Conservation (phyloP, 2,888 invertebrate species). For the Lasioglossum malachurum region DNA sequence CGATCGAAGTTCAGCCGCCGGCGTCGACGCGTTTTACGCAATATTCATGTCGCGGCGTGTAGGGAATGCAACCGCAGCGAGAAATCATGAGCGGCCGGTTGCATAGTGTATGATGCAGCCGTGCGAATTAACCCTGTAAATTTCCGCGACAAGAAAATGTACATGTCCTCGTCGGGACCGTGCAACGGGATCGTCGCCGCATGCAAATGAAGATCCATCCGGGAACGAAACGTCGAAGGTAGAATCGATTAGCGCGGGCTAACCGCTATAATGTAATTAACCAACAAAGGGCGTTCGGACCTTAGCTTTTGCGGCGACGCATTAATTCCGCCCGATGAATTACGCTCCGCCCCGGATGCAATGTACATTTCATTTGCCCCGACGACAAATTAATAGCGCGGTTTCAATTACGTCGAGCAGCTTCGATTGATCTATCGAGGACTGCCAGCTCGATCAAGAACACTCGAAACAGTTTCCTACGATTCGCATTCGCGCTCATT, state of each 20-base stretch:
- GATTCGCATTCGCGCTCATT: neutral
- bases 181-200: conserved; percentile 6
- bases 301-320: conserved; percentile 30
- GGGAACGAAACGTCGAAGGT: conserved; percentile 59
- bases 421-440: neutral
- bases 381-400: conserved; percentile 54
- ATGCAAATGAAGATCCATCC: conserved; percentile 42
- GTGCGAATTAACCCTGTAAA: conserved; percentile 13
- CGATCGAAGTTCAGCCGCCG: no score
- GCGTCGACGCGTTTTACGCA: neutral
- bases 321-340: conserved; percentile 52
- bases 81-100: neutral
- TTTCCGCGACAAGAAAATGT: conserved; percentile 21
- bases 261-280: conserved; percentile 47
- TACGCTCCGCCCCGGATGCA: conserved; percentile 36
- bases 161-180: conserved; percentile 19
- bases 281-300: conserved; percentile 30
- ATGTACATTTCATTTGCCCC: conserved; percentile 54
- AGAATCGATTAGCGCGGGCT: conserved; percentile 51
- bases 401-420: conserved; percentile 20
- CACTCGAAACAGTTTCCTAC: neutral
- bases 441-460: neutral
- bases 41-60: neutral
- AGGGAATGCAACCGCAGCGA: neutral
- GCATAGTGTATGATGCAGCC: neutral